Base-by-base conservation (phyloP, 2,113 vertebrate genomes). In the Pogona vitticeps region DNA sequence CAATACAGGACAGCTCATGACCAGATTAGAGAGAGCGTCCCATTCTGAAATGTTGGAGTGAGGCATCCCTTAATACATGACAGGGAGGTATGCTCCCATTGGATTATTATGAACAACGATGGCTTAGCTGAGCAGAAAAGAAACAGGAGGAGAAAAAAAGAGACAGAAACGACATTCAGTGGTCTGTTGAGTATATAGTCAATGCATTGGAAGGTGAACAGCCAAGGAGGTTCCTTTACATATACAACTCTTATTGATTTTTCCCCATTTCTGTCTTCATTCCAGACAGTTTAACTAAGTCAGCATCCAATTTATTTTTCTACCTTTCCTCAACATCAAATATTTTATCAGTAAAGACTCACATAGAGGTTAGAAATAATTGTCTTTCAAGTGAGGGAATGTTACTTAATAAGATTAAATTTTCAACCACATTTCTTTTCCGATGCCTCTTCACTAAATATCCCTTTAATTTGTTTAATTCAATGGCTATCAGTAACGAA, bases 391-490 rank as follows among this genome's bases (percentile, higher is more conserved):
- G 46, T 71, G 65, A 83, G 61, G 71, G 86, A 87, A 82, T 3
- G 70, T 76, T 61, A 88, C 88, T 58, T 67, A 87, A 87, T n/a
- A 86, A 59, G 88, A 86, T 92, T 91, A 91, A 75, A 90, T 86
- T 91, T 87, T 88, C 58, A 65, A 70, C 46, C 31, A 31, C 52
- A 36, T 90, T 84, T 87, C 61, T 67, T 76, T 80, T 81, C 36
- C 0, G 0, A 0, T 28, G 78, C 14, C 86, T 88, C 83, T 89
- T 65, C 67, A 80, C 87, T 81, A 59, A 90, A 86, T 94, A 76
- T 15, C 52, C 76, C 65, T 36, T 89, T 92, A 92, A 82, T 86
- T 76, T 40, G 61, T 52, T 90, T 89, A 89, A 91, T 59, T 92
- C 86, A 91, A 90, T 83, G 40, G 84, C 58, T 83, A 63, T 20